Evolutionary conservation across 2,888 invertebrate species (phyloP), one percentile per base, ranked within the genome.

Genomic region (Sepiola atlantica): DNA sequence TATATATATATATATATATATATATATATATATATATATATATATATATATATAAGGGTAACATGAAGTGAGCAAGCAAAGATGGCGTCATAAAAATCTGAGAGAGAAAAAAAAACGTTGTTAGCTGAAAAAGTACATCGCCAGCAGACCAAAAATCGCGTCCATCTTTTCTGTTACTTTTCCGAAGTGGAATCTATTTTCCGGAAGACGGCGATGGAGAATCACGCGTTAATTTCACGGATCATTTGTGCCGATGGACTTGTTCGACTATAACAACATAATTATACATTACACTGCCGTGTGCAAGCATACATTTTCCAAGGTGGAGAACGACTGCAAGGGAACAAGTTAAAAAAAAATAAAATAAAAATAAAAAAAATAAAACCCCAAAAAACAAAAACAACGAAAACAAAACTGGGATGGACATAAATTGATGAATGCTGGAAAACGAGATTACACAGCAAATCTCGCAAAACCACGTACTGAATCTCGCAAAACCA

Each of bases 221-320:
- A 77, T 77, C 77, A 77, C 77, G 77, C 77, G 77, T 32, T 77
- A 77, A 77, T 77, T 77, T 77, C 77, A 77, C 77, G 77, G 77
- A 77, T 77, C 77, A 77, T 77, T 77, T 77, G 21, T 32, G 32
- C 77, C 77, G 77, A 77, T 77, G 77, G 77, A 77, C n/a, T 77
- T 77, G 77, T 77, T 77, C 77, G 77, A 77, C 77, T 77, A 77
- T 77, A 77, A 77, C 77, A 77, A 77, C 77, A 77, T 77, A 77
- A 77, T 77, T 77, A 77, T 77, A 77, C 32, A 77, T 77, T 32
- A 77, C 32, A 32, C 4, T n/a, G n/a, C n/a, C 77, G 77, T 77
- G 77, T 77, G n/a, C 21, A 77, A 77, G 77, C n/a, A 77, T 77
- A 77, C n/a, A 77, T 77, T n/a, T 77, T 32, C 77, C n/a, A 14